Conservation (phyloP, 2,888 invertebrate species). For the Lasioglossum pauxillum region DNA sequence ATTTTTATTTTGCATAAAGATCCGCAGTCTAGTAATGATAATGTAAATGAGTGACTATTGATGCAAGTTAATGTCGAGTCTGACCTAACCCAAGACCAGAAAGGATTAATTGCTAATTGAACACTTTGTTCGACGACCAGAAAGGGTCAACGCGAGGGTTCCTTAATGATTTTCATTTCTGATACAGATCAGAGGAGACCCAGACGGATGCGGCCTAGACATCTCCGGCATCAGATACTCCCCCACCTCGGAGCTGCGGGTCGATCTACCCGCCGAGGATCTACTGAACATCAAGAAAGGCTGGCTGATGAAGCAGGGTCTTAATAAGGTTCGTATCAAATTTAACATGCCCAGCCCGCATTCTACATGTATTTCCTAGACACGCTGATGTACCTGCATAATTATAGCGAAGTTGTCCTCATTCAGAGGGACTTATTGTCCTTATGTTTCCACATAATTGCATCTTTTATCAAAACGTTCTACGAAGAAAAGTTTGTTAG, state of each 20-base stretch:
- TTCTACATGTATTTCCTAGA: neutral
- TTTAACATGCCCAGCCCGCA: neutral
- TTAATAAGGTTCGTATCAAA: conserved; percentile 84
- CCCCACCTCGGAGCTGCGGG: conserved; percentile 87
- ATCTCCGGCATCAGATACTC: conserved; percentile 86
- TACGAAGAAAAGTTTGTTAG: neutral
- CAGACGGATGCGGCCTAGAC: conserved; percentile 90
- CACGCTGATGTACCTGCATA: neutral
- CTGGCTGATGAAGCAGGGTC: conserved; percentile 94
- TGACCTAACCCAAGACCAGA: neutral
- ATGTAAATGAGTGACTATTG: too few species aligned
- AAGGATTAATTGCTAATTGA: neutral
- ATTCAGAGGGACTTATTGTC: neutral
- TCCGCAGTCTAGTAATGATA: too few species aligned
- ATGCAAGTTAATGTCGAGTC: too few species aligned
- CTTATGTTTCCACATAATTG: neutral
- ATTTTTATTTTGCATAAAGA: too few species aligned
- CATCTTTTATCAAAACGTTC: neutral
- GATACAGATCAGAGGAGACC: conserved; percentile 90
- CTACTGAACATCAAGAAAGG: conserved; percentile 95
- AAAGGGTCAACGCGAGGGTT: neutral
- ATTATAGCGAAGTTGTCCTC: neutral
- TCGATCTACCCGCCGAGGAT: conserved; percentile 91
- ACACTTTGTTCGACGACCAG: neutral
- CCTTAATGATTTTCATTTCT: neutral